These are phyloP conservation scores for Pheosia gnoma DNA, from an alignment of 2,888 invertebrate species.

Conservation along the genomic window DNA sequence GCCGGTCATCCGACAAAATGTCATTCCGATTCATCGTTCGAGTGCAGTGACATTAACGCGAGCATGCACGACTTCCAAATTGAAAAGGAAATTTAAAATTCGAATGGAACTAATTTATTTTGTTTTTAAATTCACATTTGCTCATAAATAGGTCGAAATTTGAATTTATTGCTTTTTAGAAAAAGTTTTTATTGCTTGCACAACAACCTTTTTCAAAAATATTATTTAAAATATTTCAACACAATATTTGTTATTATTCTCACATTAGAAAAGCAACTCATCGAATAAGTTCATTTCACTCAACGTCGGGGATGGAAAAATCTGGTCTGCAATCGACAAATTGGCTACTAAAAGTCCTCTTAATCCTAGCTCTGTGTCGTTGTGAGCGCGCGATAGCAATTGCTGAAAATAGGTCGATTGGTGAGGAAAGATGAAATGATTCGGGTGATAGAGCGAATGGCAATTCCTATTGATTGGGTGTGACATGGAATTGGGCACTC, in stretches of 20 bases:
- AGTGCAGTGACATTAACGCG: constrained; percentile 44
- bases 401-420: constrained; percentile 35
- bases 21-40: constrained; percentile 47
- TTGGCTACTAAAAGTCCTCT: constrained; percentile 36
- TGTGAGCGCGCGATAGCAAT: constrained; percentile 24
- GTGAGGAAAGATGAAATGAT: constrained; percentile 40
- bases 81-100: not conserved
- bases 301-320: constrained; percentile 18
- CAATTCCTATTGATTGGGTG: constrained; percentile 11
- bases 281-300: constrained; percentile 6
- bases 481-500: not conserved
- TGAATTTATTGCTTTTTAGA: too few relatives aligned
- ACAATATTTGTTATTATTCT: too few relatives aligned
- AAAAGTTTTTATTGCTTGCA: too few relatives aligned
- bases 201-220: too few relatives aligned
- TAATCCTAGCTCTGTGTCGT: constrained; percentile 36
- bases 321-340: constrained; percentile 30
- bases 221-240: too few relatives aligned
- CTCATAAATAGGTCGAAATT: too few relatives aligned
- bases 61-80: constrained; percentile 26
- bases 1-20: constrained; percentile 46
- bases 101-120: not conserved
- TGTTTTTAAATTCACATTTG: too few relatives aligned
- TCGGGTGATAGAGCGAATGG: constrained; percentile 21
- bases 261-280: not conserved